Percentiles rank a stretch among this genome's conserved stretches.
These are phyloP conservation scores for Dicrurus megarhynchus DNA, from an alignment of 2,113 vertebrate species.

Conservation along the genomic window DNA sequence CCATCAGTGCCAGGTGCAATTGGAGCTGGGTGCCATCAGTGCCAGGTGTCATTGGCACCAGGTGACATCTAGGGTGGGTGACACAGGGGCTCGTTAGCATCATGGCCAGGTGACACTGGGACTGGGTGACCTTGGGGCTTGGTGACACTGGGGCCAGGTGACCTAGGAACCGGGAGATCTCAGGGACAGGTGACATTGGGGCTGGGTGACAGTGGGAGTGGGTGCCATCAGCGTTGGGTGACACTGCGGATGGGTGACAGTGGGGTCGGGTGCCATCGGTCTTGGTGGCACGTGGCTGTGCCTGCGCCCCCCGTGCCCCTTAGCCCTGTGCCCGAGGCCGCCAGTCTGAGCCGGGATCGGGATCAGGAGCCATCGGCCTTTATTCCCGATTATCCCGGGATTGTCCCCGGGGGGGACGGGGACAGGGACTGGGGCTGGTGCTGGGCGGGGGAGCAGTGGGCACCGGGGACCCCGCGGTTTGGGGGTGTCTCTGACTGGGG, in stretches of 20 bases:
- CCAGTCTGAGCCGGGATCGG: neutral
- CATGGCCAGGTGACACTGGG: neutral
- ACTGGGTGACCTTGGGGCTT: neutral
- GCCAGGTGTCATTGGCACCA: neutral
- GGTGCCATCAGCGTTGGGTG: neutral
- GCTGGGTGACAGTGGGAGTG: neutral
- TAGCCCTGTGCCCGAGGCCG: neutral
- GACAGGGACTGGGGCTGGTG: neutral
- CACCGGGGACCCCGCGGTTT: too few species aligned
- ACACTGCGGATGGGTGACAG: neutral
- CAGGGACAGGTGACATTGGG: neutral
- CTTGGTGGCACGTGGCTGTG: neutral
- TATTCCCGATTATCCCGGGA: neutral
- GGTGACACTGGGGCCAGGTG: neutral
- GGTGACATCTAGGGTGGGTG: neutral
- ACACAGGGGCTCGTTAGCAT: rapidly evolving
- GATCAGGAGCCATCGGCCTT: neutral
- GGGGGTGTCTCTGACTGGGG: too few species aligned
- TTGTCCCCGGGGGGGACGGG: neutral
- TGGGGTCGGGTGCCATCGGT: neutral
- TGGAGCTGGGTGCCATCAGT: neutral
- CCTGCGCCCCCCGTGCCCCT: neutral
- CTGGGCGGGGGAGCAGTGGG: neutral
- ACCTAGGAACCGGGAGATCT: too few species aligned
- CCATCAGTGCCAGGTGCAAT: neutral